These are phyloP conservation scores for Omphaloscelis lunosa DNA, from an alignment of 2,888 invertebrate species.

Conservation along the genomic window DNA sequence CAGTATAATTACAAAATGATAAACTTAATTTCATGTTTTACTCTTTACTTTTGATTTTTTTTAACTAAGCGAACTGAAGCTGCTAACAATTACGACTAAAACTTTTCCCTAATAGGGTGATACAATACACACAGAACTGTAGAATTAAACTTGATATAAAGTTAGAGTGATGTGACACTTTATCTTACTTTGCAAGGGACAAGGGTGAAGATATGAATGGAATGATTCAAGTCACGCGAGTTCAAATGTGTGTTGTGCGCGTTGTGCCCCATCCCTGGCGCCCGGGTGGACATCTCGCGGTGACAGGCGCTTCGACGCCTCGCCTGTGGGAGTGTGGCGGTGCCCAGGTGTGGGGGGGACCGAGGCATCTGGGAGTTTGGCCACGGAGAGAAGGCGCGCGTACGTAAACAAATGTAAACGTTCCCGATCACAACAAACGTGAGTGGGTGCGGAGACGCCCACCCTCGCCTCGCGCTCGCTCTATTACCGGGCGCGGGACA, in stretches of 20 bases:
- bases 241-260: slow-evolving; percentile 61
- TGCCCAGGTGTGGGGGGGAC: slow-evolving; percentile 47
- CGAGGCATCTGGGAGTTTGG: slow-evolving; percentile 72
- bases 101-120: slow-evolving; percentile 32
- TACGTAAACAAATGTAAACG: slow-evolving; percentile 76
- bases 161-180: slow-evolving; percentile 51
- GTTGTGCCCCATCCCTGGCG: slow-evolving; percentile 65
- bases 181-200: slow-evolving; percentile 50
- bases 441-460: slow-evolving; percentile 56
- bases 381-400: slow-evolving; percentile 64
- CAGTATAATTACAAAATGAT: slow-evolving; percentile 38
- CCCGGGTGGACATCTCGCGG: slow-evolving; percentile 71
- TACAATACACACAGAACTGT: slow-evolving; percentile 20
- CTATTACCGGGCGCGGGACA: slow-evolving; percentile 28
- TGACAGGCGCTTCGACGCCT: slow-evolving; percentile 55
- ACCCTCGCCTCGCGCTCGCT: slow-evolving; percentile 18
- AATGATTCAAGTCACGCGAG: slow-evolving; percentile 64
- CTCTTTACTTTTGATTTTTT: slow-evolving; percentile 35
- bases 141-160: slow-evolving; percentile 31
- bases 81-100: slow-evolving; percentile 32
- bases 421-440: slow-evolving; percentile 72
- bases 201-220: slow-evolving; percentile 52
- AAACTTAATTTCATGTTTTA: slow-evolving; percentile 30
- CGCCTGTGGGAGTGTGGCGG: slow-evolving; percentile 38
- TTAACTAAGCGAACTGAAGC: slow-evolving; percentile 35